Evolutionary conservation across 2,113 vertebrate genomes (phyloP).

Genomic region (Etheostoma spectabile): DNA sequence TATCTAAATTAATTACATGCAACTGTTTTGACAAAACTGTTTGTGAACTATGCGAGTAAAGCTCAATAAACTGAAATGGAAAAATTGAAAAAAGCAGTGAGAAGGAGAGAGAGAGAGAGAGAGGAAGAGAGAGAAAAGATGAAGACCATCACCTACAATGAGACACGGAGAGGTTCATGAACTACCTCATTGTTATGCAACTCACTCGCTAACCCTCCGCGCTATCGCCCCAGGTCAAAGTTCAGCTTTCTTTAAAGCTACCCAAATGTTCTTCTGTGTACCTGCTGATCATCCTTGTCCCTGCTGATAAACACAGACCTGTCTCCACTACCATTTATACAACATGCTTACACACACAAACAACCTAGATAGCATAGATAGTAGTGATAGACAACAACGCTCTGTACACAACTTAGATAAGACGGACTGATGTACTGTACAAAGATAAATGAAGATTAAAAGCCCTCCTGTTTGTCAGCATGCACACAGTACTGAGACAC

Average conservation of each 20-base stretch:
- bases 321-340: constrained; percentile 22
- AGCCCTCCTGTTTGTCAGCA: constrained; percentile 17
- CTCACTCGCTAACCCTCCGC: constrained; percentile 34
- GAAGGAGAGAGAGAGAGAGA: background rate
- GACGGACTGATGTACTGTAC: background rate
- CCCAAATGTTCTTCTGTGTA: constrained; percentile 38
- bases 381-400: constrained; percentile 16
- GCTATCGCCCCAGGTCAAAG: constrained; percentile 58
- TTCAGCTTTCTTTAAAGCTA: constrained; percentile 33
- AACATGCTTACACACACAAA: background rate
- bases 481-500: constrained; percentile 4
- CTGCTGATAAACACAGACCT: constrained; percentile 39
- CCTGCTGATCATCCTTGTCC: constrained; percentile 26
- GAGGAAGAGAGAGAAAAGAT: background rate
- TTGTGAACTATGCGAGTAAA: background rate
- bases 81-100: background rate
- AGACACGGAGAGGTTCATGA: constrained; percentile 32
- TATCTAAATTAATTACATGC: background rate
- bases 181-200: constrained; percentile 49
- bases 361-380: background rate
- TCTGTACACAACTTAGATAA: constrained; percentile 31
- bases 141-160: background rate
- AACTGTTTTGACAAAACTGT: background rate
- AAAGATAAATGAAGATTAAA: constrained; percentile 8
- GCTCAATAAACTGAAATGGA: background rate